phyloP scores from a whole-genome alignment of 1,140 invertebrate genomes.

The Drosophila truncata region DNA sequence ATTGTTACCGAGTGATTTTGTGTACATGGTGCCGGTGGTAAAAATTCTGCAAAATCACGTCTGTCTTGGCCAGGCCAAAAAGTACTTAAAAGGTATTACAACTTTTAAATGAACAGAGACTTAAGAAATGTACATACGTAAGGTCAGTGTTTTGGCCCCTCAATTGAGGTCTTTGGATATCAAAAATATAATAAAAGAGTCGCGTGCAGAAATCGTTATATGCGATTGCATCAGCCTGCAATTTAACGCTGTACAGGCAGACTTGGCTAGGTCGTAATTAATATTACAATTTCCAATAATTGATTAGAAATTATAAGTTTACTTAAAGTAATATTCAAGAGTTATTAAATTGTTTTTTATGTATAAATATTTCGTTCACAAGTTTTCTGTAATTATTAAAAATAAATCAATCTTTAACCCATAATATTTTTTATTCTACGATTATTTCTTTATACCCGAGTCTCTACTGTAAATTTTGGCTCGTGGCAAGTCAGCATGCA shows the following conservation, averaged over 20 bases:
- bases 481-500: slow-evolving; percentile 86
- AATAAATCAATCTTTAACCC: too few species aligned
- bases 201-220: slow-evolving; percentile 31
- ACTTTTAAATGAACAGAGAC: not conserved
- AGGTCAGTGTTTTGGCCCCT: slow-evolving; percentile 31
- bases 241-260: slow-evolving; percentile 5
- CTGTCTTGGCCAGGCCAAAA: slow-evolving; percentile 25
- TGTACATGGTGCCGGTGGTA: slow-evolving; percentile 48
- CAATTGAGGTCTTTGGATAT: slow-evolving; percentile 32
- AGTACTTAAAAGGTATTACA: slow-evolving; percentile 40
- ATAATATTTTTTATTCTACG: too few species aligned
- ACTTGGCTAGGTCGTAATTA: not conserved
- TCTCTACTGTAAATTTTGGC: slow-evolving; percentile 88
- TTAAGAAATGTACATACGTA: not conserved
- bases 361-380: not conserved
- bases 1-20: slow-evolving; percentile 6
- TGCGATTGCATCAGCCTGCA: slow-evolving; percentile 55
- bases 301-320: not conserved
- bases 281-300: not conserved
- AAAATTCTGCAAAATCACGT: slow-evolving; percentile 31
- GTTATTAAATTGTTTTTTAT: not conserved
- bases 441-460: too few species aligned
- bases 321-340: not conserved
- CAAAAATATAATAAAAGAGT: slow-evolving; percentile 4
- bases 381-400: not conserved